Evolutionary conservation across 2,797 vertebrate genomes (phyloP).

Genomic region (Sebastes trivittatus): DNA sequence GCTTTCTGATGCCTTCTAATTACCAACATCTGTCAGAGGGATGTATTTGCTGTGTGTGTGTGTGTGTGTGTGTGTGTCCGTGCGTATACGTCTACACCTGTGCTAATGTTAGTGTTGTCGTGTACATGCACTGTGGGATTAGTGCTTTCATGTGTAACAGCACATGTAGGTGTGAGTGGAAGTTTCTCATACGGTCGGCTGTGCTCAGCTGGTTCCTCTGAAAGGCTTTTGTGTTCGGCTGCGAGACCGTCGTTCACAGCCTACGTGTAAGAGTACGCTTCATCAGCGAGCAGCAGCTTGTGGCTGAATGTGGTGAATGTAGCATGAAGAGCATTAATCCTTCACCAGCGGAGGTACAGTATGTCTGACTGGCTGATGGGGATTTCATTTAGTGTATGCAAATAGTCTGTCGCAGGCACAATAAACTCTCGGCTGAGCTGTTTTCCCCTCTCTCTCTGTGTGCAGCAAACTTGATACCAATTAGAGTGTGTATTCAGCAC

Average conservation of each 20-base stretch:
- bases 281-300: slow-evolving; percentile 58
- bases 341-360: slow-evolving; percentile 53
- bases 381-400: slow-evolving; percentile 76
- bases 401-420: slow-evolving; percentile 66
- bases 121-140: slow-evolving; percentile 29
- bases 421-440: slow-evolving; percentile 40
- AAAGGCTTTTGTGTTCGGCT: slow-evolving; percentile 54
- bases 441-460: slow-evolving; percentile 19
- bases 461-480: slow-evolving; percentile 50
- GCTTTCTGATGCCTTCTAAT: slow-evolving; percentile 59
- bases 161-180: slow-evolving; percentile 34
- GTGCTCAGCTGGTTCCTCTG: slow-evolving; percentile 34
- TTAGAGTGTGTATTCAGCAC: slow-evolving; percentile 46
- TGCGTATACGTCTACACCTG: background rate
- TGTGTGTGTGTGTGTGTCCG: background rate
- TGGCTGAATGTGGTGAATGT: slow-evolving; percentile 62
- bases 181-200: slow-evolving; percentile 24
- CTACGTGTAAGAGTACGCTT: slow-evolving; percentile 26
- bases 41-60: slow-evolving; percentile 26
- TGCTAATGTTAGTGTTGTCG: background rate
- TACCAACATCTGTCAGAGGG: slow-evolving; percentile 64
- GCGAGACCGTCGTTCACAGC: slow-evolving; percentile 17
- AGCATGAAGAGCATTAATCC: slow-evolving; percentile 74
- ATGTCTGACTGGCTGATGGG: slow-evolving; percentile 62
- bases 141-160: slow-evolving; percentile 32